Evolutionary conservation across 2,113 vertebrate genomes (phyloP).

Genomic region (Herpetotheres cachinnans): DNA sequence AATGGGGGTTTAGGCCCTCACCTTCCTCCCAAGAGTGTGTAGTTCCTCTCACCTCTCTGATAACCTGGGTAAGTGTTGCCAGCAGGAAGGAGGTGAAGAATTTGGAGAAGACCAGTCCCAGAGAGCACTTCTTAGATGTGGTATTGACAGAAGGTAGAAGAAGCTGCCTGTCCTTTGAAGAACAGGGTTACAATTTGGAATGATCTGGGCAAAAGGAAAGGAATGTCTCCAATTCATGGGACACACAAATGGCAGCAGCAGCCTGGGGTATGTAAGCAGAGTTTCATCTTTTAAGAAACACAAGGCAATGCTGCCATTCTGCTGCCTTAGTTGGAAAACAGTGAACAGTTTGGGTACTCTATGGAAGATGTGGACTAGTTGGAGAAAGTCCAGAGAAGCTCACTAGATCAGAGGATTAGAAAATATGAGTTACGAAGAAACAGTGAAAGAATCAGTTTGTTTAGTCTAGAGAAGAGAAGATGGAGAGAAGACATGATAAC

Average conservation of each 20-base stretch:
- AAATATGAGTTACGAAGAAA: conserved; percentile 57
- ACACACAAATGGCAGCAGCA: conserved; percentile 1
- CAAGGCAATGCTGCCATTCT: neutral
- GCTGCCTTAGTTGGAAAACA: conserved; percentile 56
- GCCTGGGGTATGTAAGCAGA: conserved; percentile 1
- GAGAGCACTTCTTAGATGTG: neutral
- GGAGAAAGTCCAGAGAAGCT: conserved; percentile 58
- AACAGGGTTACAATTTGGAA: neutral
- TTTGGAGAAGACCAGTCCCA: neutral
- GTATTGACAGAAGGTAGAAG: neutral
- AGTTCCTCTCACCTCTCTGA: neutral
- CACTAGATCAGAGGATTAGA: conserved; percentile 60
- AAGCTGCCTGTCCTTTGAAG: neutral
- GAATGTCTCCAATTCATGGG: neutral
- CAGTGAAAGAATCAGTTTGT: conserved; percentile 46
- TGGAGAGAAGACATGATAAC: conserved; percentile 26
- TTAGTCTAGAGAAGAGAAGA: conserved; percentile 58
- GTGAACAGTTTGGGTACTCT: neutral
- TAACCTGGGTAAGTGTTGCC: neutral
- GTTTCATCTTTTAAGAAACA: neutral
- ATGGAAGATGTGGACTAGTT: neutral
- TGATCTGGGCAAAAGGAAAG: neutral
- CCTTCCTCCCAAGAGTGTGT: neutral
- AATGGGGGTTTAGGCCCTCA: neutral
- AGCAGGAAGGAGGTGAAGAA: neutral